Conservation (phyloP, 2,797 vertebrate species). For the Oreortyx pictus region DNA sequence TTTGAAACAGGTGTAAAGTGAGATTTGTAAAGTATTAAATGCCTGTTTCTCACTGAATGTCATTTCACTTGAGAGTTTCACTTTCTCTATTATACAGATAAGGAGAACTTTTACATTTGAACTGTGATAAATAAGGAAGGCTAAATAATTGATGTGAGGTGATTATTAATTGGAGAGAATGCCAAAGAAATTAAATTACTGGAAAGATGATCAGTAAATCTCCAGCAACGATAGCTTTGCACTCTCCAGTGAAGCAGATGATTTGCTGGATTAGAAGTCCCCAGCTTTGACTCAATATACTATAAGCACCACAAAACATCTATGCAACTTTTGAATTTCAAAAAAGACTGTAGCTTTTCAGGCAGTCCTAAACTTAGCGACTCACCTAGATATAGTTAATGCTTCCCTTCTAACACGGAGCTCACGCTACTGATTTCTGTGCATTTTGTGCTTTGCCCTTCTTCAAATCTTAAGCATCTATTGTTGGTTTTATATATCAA, state of each 20-base stretch:
- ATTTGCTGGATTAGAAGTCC: neutral
- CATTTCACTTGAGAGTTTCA: neutral
- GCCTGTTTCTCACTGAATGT: neutral
- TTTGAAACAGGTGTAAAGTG: neutral
- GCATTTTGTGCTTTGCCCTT: neutral
- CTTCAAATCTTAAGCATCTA: neutral
- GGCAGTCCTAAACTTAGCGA: neutral
- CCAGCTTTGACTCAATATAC: neutral
- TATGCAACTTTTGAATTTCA: neutral
- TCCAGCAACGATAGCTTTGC: neutral
- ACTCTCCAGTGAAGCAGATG: neutral
- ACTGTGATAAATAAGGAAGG: neutral
- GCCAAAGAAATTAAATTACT: neutral
- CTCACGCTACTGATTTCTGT: neutral
- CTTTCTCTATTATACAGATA: neutral
- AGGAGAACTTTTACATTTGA: neutral
- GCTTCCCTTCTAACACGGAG: neutral
- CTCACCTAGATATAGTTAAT: neutral
- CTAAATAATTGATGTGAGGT: neutral
- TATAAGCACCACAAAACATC: neutral
- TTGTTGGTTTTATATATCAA: neutral
- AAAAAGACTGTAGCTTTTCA: neutral
- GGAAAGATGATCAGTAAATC: neutral
- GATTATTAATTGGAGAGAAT: neutral
- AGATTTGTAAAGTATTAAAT: neutral